phyloP scores from a whole-genome alignment of 92 coral and sea anemone genomes.

The Paragorgia papillata region DNA sequence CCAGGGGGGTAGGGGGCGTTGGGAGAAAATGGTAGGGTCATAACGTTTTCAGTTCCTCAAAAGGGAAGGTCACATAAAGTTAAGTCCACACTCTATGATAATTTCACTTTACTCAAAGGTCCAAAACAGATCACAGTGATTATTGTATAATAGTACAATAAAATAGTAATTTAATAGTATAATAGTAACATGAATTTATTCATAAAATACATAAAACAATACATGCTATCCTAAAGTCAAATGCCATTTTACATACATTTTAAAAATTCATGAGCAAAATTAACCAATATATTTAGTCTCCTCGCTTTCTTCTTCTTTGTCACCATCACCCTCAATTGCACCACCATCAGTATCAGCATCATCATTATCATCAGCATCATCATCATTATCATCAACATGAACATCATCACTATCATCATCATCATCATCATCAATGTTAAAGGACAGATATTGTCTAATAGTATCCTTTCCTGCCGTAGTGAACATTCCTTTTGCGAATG shows the following conservation, averaged over 20 bases:
- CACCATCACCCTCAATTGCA: conserved; percentile 16
- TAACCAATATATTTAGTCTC: too few relatives aligned
- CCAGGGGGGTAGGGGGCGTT: conserved; percentile 20
- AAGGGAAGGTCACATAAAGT: conserved; percentile 29
- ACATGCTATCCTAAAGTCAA: too few relatives aligned
- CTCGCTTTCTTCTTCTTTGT: too few relatives aligned
- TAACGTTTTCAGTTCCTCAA: conserved; percentile 24
- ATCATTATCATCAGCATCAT: too few relatives aligned
- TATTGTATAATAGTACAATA: not conserved
- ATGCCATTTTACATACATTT: too few relatives aligned
- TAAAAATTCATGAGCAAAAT: too few relatives aligned
- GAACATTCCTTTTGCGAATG: conserved; percentile 50
- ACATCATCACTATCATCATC: conserved; percentile 17
- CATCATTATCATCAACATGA: conserved; percentile 19
- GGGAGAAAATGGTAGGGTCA: conserved; percentile 25
- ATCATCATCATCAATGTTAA: conserved; percentile 33
- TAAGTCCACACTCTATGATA: conserved; percentile 13
- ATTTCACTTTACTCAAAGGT: too few relatives aligned
- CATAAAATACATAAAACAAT: too few relatives aligned
- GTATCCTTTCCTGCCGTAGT: conserved; percentile 30
- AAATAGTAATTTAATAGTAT: too few relatives aligned
- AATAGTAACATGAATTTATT: conserved; percentile 40
- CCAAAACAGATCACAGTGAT: not conserved
- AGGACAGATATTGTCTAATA: conserved; percentile 44
- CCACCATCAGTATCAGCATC: too few relatives aligned